Evolutionary conservation across 2,797 vertebrate species (phyloP).

Genomic region (Ctenopoma multispine): DNA sequence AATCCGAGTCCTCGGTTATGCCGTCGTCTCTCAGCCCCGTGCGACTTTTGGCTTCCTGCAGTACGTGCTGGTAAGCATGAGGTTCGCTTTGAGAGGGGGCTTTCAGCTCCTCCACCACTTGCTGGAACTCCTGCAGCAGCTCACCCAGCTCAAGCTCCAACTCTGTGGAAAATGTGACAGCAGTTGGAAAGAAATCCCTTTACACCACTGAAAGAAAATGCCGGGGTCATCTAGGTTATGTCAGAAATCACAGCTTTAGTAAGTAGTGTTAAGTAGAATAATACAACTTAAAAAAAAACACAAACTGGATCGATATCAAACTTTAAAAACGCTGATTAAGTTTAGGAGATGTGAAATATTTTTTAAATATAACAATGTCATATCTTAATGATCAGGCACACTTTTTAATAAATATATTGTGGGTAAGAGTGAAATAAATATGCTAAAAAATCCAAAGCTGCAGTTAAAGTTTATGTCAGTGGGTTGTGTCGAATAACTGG

Average conservation of each 20-base stretch:
- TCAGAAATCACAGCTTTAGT: neutral
- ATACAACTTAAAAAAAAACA: neutral
- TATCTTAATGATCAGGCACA: neutral
- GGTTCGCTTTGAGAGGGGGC: constrained; percentile 65
- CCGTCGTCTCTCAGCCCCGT: constrained; percentile 69
- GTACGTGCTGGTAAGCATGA: constrained; percentile 65
- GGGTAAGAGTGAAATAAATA: constrained; percentile 13
- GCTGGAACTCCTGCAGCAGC: constrained; percentile 85
- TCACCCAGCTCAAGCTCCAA: constrained; percentile 81
- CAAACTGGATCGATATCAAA: neutral
- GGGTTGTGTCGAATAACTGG: constrained; percentile 31
- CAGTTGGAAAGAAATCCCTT: constrained; percentile 43
- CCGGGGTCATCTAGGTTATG: constrained; percentile 3
- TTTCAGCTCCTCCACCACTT: constrained; percentile 83
- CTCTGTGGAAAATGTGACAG: constrained; percentile 78
- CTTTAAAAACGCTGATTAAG: neutral
- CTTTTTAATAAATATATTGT: constrained; percentile 1
- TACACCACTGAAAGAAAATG: constrained; percentile 35
- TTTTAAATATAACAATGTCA: neutral
- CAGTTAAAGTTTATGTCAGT: constrained; percentile 27
- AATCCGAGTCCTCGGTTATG: constrained; percentile 82
- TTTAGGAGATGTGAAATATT: neutral
- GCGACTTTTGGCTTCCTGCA: constrained; percentile 74
- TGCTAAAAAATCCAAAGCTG: constrained; percentile 10
- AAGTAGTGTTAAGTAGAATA: neutral